Evolutionary conservation across 2,113 vertebrate species (phyloP).

Genomic region (Aldabrachelys gigantea): DNA sequence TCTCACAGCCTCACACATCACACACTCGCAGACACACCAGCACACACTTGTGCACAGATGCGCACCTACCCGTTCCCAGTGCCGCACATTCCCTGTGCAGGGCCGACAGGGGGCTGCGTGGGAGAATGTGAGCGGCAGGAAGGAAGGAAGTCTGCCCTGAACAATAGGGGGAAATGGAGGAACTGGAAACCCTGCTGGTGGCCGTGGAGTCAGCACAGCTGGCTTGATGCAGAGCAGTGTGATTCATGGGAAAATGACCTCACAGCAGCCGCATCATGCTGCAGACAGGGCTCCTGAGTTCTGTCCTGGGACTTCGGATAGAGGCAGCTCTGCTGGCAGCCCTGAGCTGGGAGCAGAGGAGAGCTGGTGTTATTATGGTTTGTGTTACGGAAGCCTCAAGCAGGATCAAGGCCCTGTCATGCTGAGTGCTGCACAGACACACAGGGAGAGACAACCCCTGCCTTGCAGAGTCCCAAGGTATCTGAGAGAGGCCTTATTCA

Average conservation of each 20-base stretch:
- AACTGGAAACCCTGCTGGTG: conserved; percentile 64
- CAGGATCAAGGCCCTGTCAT: background rate
- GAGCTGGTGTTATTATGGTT: background rate
- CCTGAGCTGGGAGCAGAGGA: background rate
- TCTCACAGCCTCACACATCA: background rate
- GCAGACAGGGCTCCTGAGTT: background rate
- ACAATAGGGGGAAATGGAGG: conserved; percentile 87
- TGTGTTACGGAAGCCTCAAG: background rate
- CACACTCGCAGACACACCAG: background rate
- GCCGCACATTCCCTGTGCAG: background rate
- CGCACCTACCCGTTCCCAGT: background rate
- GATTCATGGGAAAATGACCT: conserved; percentile 61
- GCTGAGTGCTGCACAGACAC: background rate
- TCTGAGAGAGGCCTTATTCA: background rate
- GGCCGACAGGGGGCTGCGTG: conserved; percentile 13
- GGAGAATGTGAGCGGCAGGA: conserved; percentile 76
- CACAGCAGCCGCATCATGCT: background rate
- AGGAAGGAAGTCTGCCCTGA: conserved; percentile 82
- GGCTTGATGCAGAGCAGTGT: conserved; percentile 41
- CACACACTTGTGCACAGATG: background rate
- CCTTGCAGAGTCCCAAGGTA: fast-evolving
- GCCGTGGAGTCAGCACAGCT: conserved; percentile 63
- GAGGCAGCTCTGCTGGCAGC: background rate
- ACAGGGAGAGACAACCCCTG: fast-evolving
- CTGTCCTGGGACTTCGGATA: background rate